Evolutionary conservation across 2,888 invertebrate genomes (phyloP).

Genomic region (Amblyteles armatorius): DNA sequence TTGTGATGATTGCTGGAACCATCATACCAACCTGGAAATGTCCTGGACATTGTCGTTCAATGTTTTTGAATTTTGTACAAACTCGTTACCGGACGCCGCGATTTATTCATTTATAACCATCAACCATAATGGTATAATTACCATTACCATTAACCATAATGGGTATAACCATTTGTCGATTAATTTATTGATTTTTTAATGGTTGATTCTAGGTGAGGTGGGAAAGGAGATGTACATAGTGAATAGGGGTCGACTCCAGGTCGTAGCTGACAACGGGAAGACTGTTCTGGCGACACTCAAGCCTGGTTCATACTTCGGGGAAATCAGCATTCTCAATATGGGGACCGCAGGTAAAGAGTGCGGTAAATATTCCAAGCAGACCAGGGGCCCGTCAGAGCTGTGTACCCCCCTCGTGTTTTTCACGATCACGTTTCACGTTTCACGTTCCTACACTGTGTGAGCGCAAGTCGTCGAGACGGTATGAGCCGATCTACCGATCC

Average conservation of each 20-base stretch:
- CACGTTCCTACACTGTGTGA: conserved; percentile 76
- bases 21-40: too few species aligned
- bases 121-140: too few species aligned
- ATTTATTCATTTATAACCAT: background rate
- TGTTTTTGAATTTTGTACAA: too few species aligned
- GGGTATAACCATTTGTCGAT: background rate
- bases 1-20: too few species aligned
- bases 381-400: conserved; percentile 77
- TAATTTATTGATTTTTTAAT: conserved; percentile 24
- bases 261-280: conserved; percentile 97
- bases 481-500: conserved; percentile 82
- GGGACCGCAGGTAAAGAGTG: conserved; percentile 99
- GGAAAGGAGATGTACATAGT: conserved; percentile 99
- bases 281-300: conserved; percentile 98
- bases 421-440: conserved; percentile 77
- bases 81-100: background rate
- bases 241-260: conserved; percentile 97
- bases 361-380: conserved; percentile 93
- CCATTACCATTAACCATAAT: too few species aligned
- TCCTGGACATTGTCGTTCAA: background rate
- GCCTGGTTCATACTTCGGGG: conserved; percentile 99
- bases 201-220: conserved; percentile 93
- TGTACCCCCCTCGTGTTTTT: conserved; percentile 77
- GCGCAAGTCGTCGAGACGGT: conserved; percentile 82
- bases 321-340: conserved; percentile 99